Evolutionary conservation across 1,140 invertebrate genomes (phyloP).

Genomic region (Diorhabda carinulata): DNA sequence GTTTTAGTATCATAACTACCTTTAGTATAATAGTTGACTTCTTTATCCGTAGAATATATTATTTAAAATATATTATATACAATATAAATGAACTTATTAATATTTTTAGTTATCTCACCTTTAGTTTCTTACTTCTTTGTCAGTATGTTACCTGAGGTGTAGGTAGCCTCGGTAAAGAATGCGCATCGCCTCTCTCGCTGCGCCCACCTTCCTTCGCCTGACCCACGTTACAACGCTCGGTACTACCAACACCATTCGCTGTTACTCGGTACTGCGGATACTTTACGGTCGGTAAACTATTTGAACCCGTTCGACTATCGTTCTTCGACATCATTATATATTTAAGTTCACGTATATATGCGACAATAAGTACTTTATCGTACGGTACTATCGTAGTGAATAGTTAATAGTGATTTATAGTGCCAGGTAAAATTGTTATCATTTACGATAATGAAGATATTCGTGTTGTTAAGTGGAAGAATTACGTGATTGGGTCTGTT

Average conservation of each 20-base stretch:
- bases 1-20: no score
- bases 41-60: no score
- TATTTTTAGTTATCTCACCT: not conserved
- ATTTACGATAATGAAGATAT: not conserved
- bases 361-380: not conserved
- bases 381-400: not conserved
- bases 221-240: not conserved
- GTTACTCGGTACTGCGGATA: not conserved
- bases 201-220: not conserved
- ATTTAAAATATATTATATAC: no score
- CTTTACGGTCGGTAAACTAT: not conserved
- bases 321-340: no score
- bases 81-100: no score
- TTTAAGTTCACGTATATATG: not conserved
- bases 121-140: not conserved
- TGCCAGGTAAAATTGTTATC: not conserved
- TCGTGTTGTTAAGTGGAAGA: not conserved
- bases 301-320: not conserved
- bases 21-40: no score
- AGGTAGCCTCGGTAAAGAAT: not conserved
- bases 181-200: slow-evolving; percentile 1
- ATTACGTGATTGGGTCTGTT: not conserved
- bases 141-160: not conserved
- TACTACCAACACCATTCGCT: not conserved
- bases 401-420: not conserved